These are phyloP conservation scores for Chrysolina americana DNA, from an alignment of 2,888 invertebrate species.

Conservation along the genomic window DNA sequence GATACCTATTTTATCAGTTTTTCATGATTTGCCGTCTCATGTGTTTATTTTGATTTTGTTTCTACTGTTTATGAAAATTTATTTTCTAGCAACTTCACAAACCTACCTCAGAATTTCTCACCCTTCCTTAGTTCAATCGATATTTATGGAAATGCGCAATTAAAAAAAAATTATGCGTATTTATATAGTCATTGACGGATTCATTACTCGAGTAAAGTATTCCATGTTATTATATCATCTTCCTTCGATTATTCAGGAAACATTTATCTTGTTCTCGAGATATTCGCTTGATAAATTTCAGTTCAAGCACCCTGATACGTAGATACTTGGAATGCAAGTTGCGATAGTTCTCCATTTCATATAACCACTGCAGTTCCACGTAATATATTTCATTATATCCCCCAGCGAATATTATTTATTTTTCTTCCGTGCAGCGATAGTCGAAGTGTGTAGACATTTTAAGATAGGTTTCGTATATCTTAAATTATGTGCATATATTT, in stretches of 20 bases:
- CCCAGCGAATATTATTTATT: conserved; percentile 10
- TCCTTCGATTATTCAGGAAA: not conserved
- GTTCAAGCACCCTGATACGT: conserved; percentile 12
- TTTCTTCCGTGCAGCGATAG: conserved; percentile 9
- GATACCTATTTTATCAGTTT: too few relatives aligned
- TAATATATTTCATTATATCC: conserved; percentile 12
- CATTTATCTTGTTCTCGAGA: not conserved
- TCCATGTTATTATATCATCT: too few relatives aligned
- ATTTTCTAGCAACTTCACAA: too few relatives aligned
- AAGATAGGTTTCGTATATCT: conserved; percentile 15
- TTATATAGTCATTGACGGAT: not conserved
- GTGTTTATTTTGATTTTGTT: too few relatives aligned
- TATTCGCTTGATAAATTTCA: not conserved
- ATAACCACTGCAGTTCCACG: not conserved
- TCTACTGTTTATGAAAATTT: too few relatives aligned
- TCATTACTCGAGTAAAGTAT: not conserved
- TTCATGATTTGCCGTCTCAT: too few relatives aligned
- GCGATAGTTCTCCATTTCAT: conserved; percentile 2
- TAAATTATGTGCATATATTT: conserved; percentile 21
- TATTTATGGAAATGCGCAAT: not conserved
- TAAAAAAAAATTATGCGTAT: not conserved
- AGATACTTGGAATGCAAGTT: not conserved
- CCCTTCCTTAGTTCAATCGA: not conserved
- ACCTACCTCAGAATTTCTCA: too few relatives aligned
- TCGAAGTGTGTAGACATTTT: not conserved